These are phyloP conservation scores for Urechis unicinctus DNA, from an alignment of 2,888 invertebrate species.

Conservation along the genomic window DNA sequence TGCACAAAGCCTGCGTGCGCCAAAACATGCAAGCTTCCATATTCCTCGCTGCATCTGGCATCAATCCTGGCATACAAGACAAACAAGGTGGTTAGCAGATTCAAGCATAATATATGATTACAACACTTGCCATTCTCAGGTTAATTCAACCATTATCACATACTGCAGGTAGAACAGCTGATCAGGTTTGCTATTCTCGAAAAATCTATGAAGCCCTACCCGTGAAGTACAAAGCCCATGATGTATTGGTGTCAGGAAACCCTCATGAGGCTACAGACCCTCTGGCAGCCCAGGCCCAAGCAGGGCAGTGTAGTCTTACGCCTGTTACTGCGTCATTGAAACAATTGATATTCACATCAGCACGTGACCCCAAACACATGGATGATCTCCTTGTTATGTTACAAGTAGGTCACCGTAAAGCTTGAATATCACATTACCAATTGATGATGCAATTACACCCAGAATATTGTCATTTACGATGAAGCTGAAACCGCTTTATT, in stretches of 20 bases:
- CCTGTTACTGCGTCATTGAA: not conserved
- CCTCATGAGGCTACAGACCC: too few species aligned
- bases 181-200: not conserved
- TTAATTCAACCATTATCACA: not conserved
- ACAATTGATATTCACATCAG: constrained; percentile 6
- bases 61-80: not conserved
- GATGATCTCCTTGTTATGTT: constrained; percentile 6
- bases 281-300: not conserved
- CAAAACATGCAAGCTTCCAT: not conserved
- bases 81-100: too few species aligned
- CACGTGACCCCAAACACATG: not conserved
- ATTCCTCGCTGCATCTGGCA: not conserved
- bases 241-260: not conserved
- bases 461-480: not conserved
- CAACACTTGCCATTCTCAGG: not conserved
- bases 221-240: not conserved
- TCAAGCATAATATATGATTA: too few species aligned
- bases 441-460: not conserved
- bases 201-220: not conserved
- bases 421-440: not conserved
- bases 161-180: not conserved
- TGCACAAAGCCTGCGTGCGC: not conserved
- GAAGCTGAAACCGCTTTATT: not conserved
- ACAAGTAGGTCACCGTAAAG: constrained; percentile 2
- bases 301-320: not conserved